Base-by-base conservation (phyloP, 2,113 vertebrate genomes). In the Chloebia gouldiae region DNA sequence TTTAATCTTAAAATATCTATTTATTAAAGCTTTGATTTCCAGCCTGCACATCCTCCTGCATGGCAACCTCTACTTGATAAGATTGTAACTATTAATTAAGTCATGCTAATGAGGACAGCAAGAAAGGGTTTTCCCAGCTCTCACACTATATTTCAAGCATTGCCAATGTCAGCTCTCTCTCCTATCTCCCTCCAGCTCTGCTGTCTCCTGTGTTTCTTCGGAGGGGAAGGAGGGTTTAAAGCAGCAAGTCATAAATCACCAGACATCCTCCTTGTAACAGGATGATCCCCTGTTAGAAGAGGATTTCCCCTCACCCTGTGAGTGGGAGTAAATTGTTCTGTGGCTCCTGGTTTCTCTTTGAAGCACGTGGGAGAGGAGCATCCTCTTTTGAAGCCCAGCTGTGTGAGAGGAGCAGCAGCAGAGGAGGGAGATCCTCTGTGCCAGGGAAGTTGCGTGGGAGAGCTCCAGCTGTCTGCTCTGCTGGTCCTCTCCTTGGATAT, bases 281-380 rank as follows among this genome's bases (percentile, higher is more conserved):
- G 91, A 92, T 88, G 86, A 91, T 93, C 89, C 88, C 66, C 50
- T 3, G 66, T 95, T 96, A 95, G 93, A 76, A 97, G 93, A 96
- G 93, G 93, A 96, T 97, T 95, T 97, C 93, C 94, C 94, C 79
- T 96, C 9, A 0, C 78, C 87, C 59, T 85, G 73, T 86, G 92
- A 97, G 96, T 96, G 93, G 97, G 96, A 95, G 96, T 94, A 94
- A 61, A 97, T 96, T 95, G 77, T 93, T 91, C 93, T 61, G 73
- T 1, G 13, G 71, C 66, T 95, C 85, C 82, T 93, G 90, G 37
- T 65, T 92, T 95, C 61, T 81, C 96, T 97, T 97, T 97, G 96
- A 97, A 97, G 87, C 92, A 92, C 7, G 17, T 95, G 77, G 93
- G 94, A 95, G 92, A 94, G 66, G 18, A 93, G 65, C 47, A 94